Evolutionary conservation across 2,797 vertebrate genomes (phyloP).

Genomic region (Allobates femoralis): DNA sequence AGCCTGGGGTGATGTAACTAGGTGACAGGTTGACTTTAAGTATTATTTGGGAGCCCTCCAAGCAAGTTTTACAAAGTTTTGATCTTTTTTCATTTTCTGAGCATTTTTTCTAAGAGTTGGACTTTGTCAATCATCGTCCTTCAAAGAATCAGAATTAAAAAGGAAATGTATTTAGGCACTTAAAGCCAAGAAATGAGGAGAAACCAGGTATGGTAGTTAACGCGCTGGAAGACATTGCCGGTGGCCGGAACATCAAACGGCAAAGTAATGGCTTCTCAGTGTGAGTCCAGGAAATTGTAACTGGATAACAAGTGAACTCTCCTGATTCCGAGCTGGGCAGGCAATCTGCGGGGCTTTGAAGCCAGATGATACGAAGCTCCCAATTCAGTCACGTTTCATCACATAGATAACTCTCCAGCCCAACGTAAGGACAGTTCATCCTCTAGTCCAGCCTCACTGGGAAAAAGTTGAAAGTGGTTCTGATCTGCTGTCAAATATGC

Average conservation of each 20-base stretch:
- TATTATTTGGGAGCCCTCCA: no score
- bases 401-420: not conserved
- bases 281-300: constrained; percentile 76
- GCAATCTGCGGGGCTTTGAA: constrained; percentile 75
- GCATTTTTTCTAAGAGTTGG: constrained; percentile 37
- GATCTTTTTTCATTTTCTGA: constrained; percentile 2
- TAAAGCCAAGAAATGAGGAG: constrained; percentile 64
- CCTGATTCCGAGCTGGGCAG: constrained; percentile 79
- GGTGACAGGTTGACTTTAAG: no score
- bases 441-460: not conserved
- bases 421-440: not conserved
- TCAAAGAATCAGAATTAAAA: constrained; percentile 65
- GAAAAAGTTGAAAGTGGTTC: not conserved
- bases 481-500: not conserved
- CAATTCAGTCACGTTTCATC: constrained; percentile 24
- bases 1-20: no score
- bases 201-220: constrained; percentile 73
- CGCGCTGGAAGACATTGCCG: constrained; percentile 75
- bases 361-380: constrained; percentile 64
- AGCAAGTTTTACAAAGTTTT: no score
- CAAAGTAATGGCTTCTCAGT: constrained; percentile 77
- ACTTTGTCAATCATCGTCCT: constrained; percentile 66
- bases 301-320: constrained; percentile 82
- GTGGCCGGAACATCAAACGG: constrained; percentile 84
- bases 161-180: constrained; percentile 65